These are phyloP conservation scores for Gorsachius magnificus DNA, from an alignment of 2,797 vertebrate species.

Conservation along the genomic window DNA sequence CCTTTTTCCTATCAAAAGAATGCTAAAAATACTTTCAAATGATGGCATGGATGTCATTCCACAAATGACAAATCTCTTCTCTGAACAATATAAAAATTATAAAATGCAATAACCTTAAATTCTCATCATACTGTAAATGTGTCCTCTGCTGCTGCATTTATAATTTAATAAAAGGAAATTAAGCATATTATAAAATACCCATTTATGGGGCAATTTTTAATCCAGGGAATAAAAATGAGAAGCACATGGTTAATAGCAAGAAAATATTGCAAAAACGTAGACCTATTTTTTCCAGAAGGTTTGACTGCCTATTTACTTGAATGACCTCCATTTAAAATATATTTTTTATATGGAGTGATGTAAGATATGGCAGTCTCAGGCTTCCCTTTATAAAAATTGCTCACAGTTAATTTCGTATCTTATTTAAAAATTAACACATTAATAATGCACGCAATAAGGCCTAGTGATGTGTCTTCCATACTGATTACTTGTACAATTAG, in stretches of 20 bases:
- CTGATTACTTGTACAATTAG: conserved; percentile 62
- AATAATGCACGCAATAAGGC: conserved; percentile 64
- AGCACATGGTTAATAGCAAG: conserved; percentile 71
- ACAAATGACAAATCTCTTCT: conserved; percentile 85
- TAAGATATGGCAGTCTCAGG: conserved; percentile 54
- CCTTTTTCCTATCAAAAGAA: conserved; percentile 87
- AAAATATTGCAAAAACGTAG: conserved; percentile 62
- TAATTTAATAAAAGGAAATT: conserved; percentile 94
- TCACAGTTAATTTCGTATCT: conserved; percentile 63
- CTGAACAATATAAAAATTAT: conserved; percentile 90
- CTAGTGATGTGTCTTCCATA: conserved; percentile 44
- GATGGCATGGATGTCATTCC: conserved; percentile 82
- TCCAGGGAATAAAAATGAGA: conserved; percentile 77
- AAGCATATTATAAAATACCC: conserved; percentile 88
- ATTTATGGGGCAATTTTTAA: conserved; percentile 83
- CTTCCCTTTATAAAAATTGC: conserved; percentile 54
- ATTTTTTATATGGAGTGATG: conserved; percentile 55
- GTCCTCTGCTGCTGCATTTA: conserved; percentile 85
- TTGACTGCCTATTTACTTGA: conserved; percentile 65
- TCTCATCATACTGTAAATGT: conserved; percentile 87
- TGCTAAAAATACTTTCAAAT: conserved; percentile 85
- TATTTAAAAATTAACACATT: conserved; percentile 64
- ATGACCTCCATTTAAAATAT: conserved; percentile 69
- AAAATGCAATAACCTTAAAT: conserved; percentile 91
- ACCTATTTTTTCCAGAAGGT: conserved; percentile 63